These are phyloP conservation scores for Pelobates cultripes DNA, from an alignment of 2,797 vertebrate genomes.

Conservation along the genomic window DNA sequence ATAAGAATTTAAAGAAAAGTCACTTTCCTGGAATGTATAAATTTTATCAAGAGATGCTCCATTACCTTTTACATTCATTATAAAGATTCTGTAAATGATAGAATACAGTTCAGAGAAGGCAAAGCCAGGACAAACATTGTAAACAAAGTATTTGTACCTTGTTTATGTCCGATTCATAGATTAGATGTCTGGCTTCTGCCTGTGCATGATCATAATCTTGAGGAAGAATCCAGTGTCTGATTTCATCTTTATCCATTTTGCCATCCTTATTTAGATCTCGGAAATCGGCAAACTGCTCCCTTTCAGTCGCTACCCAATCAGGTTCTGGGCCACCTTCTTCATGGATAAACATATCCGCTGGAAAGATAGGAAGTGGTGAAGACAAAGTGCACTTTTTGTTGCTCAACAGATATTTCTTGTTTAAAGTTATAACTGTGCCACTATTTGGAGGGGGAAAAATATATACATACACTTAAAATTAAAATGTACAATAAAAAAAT, in stretches of 20 bases:
- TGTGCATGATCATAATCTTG: conserved; percentile 95
- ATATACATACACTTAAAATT: too few species aligned
- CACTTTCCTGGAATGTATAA: neutral
- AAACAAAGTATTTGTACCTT: conserved; percentile 76
- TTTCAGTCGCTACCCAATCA: conserved; percentile 92
- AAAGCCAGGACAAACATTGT: too few species aligned
- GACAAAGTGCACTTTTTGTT: neutral
- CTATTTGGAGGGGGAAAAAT: too few species aligned
- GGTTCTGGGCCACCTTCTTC: conserved; percentile 92
- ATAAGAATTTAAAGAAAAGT: neutral
- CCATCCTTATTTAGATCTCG: conserved; percentile 96
- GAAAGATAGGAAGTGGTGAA: conserved; percentile 43
- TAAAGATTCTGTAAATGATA: too few species aligned
- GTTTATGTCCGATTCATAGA: conserved; percentile 92
- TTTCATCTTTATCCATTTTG: conserved; percentile 94
- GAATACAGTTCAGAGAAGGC: too few species aligned
- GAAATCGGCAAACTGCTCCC: conserved; percentile 97
- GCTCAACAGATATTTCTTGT: too few species aligned
- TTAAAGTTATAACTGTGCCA: too few species aligned
- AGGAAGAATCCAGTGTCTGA: conserved; percentile 96
- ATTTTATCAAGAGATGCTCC: neutral
- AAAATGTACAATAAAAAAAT: too few species aligned
- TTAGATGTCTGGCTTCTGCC: conserved; percentile 92
- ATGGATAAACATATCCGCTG: conserved; percentile 97
- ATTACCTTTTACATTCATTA: too few species aligned